Evolutionary conservation across 1,140 invertebrate species (phyloP).

Genomic region (Vanessa atalanta): DNA sequence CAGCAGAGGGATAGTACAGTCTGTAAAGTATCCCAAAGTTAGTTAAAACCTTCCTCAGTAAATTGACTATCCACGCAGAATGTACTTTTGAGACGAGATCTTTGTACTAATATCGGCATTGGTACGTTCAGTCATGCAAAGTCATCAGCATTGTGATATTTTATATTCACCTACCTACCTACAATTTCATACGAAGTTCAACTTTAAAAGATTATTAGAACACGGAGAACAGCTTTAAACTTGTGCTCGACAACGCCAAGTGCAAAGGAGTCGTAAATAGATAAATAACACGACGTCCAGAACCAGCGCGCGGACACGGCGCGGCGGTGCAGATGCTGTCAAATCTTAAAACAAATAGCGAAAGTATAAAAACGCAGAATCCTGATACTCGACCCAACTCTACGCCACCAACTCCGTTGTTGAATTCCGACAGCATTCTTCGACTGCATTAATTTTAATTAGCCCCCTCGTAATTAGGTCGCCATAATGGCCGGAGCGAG

Average conservation of each 20-base stretch:
- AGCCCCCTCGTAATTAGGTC: constrained; percentile 30
- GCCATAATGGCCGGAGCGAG: constrained; percentile 5
- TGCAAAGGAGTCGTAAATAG: not conserved
- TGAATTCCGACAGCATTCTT: constrained; percentile 24
- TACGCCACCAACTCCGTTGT: not conserved
- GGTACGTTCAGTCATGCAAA: too few relatives aligned
- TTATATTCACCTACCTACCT: too few relatives aligned
- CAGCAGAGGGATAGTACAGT: too few relatives aligned
- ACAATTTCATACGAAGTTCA: too few relatives aligned
- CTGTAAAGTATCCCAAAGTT: too few relatives aligned
- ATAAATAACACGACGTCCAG: constrained; percentile 1
- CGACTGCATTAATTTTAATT: constrained; percentile 29
- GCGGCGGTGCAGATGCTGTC: constrained; percentile 7
- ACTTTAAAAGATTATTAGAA: not conserved
- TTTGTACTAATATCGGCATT: too few relatives aligned
- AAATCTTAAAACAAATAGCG: constrained; percentile 1
- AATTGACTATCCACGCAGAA: too few relatives aligned
- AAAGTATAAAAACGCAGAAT: not conserved
- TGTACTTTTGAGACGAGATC: too few relatives aligned
- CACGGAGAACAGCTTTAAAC: not conserved
- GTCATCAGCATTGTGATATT: too few relatives aligned
- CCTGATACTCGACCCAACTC: constrained; percentile 1
- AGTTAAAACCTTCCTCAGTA: too few relatives aligned
- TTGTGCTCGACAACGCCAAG: not conserved
- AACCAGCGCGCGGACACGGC: not conserved